Percentiles rank a stretch among this genome's conserved stretches.
Conservation (phyloP, 1,140 invertebrate species). For the Zaprionus vittiger region DNA sequence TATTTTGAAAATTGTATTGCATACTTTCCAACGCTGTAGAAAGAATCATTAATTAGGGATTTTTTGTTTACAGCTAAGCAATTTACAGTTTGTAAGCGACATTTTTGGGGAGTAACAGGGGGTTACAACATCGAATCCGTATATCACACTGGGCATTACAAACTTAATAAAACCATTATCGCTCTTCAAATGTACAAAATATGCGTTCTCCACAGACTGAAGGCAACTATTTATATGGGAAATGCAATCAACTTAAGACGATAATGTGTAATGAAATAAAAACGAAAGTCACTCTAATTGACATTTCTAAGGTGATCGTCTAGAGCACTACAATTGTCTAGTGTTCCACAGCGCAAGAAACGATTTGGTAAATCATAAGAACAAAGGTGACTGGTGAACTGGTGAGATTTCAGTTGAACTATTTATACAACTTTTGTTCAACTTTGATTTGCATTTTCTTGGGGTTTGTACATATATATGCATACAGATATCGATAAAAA, state of each 20-base stretch:
- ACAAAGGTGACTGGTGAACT: conserved; percentile 52
- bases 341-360: conserved; percentile 43
- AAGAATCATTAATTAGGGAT: conserved; percentile 18
- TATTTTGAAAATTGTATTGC: background rate
- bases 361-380: conserved; percentile 12
- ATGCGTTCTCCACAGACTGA: conserved; percentile 54
- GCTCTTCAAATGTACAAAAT: conserved; percentile 42
- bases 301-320: conserved; percentile 53
- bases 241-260: conserved; percentile 18
- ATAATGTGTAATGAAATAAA: conserved; percentile 13
- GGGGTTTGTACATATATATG: conserved; percentile 34
- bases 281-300: background rate
- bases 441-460: conserved; percentile 36
- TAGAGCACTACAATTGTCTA: conserved; percentile 63
- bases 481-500: conserved; percentile 49
- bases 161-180: conserved; percentile 8
- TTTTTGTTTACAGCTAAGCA: background rate
- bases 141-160: conserved; percentile 22
- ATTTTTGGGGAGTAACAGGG: conserved; percentile 25
- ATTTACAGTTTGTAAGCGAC: conserved; percentile 33
- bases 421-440: conserved; percentile 20
- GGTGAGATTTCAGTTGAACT: conserved; percentile 48
- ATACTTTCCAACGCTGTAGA: conserved; percentile 22
- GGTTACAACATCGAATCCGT: conserved; percentile 41
- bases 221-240: conserved; percentile 46